Evolutionary conservation across 1,140 invertebrate genomes (phyloP), one percentile per base, ranked within the genome.

Genomic region (Leptestheria dahalacensis): DNA sequence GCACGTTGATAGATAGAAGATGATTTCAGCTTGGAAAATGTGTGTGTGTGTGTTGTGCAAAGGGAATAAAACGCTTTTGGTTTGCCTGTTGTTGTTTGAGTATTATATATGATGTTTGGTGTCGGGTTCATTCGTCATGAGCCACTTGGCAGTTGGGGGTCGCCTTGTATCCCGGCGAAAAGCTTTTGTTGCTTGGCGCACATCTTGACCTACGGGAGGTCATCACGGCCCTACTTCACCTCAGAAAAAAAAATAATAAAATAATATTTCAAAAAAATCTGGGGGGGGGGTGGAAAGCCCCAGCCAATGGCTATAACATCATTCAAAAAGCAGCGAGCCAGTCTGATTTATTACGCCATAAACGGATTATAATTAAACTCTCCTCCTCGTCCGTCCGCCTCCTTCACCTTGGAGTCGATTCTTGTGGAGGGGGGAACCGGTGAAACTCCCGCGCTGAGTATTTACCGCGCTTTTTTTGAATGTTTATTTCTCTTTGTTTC

Each of bases 121-220:
- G 26, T 55, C 18, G 53, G 50, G 53, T 55, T 33, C 53, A 55
- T 55, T 55, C 53, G 53, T 55, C 53, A 55, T 55, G 53, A 6
- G 26, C 53, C 53, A 55, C 53, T 55, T 50, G 48, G 53, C 53
- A 29, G 53, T 55, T 21, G 53, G 53, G 50, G 53, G 53, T 55
- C 53, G 26, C 21, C 12, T 41, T 55, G 15, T 41, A 41, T 41
- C 33, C 15, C 15, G 6, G 33, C 15, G 33, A 41, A 41, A 41
- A 41, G 15, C 33, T 41, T 41, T 41, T 41, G 33, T 41, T 41
- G 15, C 33, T 41, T 41, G 33, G 6, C n/a, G n/a, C 33, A 41
- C 6, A 41, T 41, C 33, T 41, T 41, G 33, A 41, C 33, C 33
- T 15, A 41, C 33, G 33, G 33, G 33, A 41, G 33, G 33, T 41